Evolutionary conservation across 1,140 invertebrate species (phyloP).

Genomic region (Heliothis virescens): DNA sequence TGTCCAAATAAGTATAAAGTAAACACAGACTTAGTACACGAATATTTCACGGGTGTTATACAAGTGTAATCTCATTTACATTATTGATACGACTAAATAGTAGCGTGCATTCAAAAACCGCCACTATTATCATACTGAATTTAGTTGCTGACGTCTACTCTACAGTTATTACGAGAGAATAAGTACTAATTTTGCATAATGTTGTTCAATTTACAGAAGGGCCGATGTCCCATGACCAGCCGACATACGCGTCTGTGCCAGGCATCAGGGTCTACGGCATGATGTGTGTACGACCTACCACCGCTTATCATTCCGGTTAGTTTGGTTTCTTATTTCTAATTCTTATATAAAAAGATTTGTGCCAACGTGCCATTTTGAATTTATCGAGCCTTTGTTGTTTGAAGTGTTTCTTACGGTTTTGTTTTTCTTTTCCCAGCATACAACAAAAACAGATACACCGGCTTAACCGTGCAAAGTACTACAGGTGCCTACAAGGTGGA

Average conservation of each 20-base stretch:
- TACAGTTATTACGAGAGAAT: no score
- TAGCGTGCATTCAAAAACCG: no score
- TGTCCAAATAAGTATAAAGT: constrained; percentile 17
- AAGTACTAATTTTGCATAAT: background rate
- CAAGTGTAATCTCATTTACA: background rate
- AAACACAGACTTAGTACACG: background rate
- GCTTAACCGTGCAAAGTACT: constrained; percentile 72
- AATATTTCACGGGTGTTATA: background rate
- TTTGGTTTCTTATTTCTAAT: background rate
- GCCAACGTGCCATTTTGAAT: background rate
- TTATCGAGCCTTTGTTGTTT: no score
- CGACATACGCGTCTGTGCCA: constrained; percentile 96
- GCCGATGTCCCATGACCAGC: constrained; percentile 97
- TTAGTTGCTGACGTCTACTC: no score
- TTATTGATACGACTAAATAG: no score
- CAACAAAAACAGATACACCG: constrained; percentile 76
- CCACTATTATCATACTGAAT: no score
- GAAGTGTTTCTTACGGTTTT: no score
- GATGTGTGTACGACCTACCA: constrained; percentile 92
- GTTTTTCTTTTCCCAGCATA: constrained; percentile 67
- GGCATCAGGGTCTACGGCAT: constrained; percentile 97
- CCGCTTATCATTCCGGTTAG: constrained; percentile 75
- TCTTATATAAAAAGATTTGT: no score
- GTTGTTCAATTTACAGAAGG: constrained; percentile 89
- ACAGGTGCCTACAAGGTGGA: constrained; percentile 84